These are phyloP conservation scores for Echinarachnius parma DNA, from an alignment of 53 echinoderm and acorn worm genomes.

Conservation along the genomic window DNA sequence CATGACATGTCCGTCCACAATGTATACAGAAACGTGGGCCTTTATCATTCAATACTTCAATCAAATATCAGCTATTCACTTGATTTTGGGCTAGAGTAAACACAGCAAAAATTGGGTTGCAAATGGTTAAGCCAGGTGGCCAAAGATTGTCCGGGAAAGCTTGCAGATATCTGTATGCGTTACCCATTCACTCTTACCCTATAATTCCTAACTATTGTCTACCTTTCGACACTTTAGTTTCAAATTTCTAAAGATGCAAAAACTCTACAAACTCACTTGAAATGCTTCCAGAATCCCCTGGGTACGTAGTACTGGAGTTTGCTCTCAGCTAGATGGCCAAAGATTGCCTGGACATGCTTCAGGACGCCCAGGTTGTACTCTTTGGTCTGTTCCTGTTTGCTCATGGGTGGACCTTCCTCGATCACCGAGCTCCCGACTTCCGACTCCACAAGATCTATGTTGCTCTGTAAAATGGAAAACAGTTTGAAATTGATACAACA, in stretches of 20 bases:
- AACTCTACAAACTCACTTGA: slow-evolving; percentile 74
- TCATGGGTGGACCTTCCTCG: slow-evolving; percentile 70
- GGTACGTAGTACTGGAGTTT: slow-evolving; percentile 99
- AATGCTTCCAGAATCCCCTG: slow-evolving; percentile 98
- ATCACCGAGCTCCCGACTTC: slow-evolving; percentile 64
- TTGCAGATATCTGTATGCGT: too few relatives aligned
- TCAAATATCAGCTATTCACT: too few relatives aligned
- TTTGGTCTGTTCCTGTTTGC: slow-evolving; percentile 90
- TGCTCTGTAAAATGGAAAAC: slow-evolving; percentile 46
- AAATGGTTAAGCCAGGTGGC: too few relatives aligned
- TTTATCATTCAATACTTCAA: too few relatives aligned
- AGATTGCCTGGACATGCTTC: slow-evolving; percentile 96
- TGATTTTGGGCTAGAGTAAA: too few relatives aligned
- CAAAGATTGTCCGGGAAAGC: too few relatives aligned
- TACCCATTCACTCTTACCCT: too few relatives aligned
- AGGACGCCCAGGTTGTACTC: slow-evolving; percentile 95
- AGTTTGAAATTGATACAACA: not conserved
- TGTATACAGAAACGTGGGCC: not conserved
- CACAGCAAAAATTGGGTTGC: too few relatives aligned
- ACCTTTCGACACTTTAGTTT: too few relatives aligned
- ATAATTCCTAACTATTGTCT: too few relatives aligned
- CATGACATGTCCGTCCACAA: not conserved
- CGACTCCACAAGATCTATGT: slow-evolving; percentile 82
- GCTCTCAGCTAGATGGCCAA: slow-evolving; percentile 94
- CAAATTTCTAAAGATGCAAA: too few relatives aligned